Evolutionary conservation across 2,888 invertebrate genomes (phyloP), one percentile per base, ranked within the genome.

Genomic region (Mylabris sibirica): DNA sequence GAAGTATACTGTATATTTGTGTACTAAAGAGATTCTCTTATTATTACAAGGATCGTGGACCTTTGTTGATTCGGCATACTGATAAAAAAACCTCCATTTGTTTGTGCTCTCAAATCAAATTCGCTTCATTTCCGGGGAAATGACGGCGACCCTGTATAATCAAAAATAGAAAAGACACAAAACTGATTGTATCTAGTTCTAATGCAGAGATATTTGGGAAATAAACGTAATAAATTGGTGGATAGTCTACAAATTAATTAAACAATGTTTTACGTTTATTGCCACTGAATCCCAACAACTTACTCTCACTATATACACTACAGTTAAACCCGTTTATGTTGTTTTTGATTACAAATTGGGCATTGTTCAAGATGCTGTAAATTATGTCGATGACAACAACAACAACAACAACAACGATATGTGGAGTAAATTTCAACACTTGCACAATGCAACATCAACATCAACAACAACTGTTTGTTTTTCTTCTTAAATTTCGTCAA

Each of bases 11-110:
- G n/a, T n/a, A n/a, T 80, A 79, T 81, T 80, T 81, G 80, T 81
- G 80, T 81, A 79, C 78, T 80, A 80, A 80, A 76, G 78, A 79
- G 79, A 80, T 79, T 78, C 79, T 77, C 30, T 30, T 30, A 30
- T 30, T 79, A 80, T 81, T 80, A 79, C 77, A 75, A 12, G 79
- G 76, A 74, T 77, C 76, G 74, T 68, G 69, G 68, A 72, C 75
- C 76, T 76, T 63, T 68, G 68, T 70, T 73, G 75, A 74, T 74
- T 24, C 73, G 69, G 61, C 66, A 63, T 64, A 63, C 64, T 78
- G 81, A 30, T 30, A 81, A 81, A 81, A 81, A 80, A 80, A 80
- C 78, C 80, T 80, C 78, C 4, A 30, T 30, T 30, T 8, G 8
- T 75, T 76, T 74, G 76, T 75, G 72, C 69, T 11, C 70, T 68